Evolutionary conservation across 53 echinoderm and acorn worm genomes (phyloP), one percentile per base, ranked within the genome.

Genomic region (Arbacia lixula): DNA sequence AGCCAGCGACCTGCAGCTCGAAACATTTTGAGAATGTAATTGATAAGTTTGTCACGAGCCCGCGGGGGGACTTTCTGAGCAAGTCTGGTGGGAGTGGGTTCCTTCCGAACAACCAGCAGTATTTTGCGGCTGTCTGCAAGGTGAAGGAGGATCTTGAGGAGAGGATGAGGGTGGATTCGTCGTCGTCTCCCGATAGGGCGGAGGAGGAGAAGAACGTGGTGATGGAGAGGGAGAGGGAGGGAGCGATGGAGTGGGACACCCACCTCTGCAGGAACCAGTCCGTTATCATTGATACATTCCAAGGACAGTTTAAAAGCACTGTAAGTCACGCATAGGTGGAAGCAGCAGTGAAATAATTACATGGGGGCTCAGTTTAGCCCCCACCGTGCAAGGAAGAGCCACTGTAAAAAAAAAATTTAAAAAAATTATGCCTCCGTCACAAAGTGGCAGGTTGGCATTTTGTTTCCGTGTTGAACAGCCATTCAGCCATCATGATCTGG

Each of bases 241-340:
- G 94, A n/a, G 88, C 92, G 53, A 88, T 34, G 37, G 90, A 91
- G 30, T 98, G 98, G 98, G 92, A 92, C 0, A 84, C 88, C 16
- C 95, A 98, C 68, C 73, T 92, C 31, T 68, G 83, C 36, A 66
- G 67, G 5, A 98, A 98, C 73, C 87, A 92, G 83, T 94, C 98
- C 1, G 90, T 92, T 32, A 88, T 98, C 36, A 89, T 94, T 75
- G 92, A 98, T 86, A 90, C 90, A 63, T 98, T 98, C 87, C 98
- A 98, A 57, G 98, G 98, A 79, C 98, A 98, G 69, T 94, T 98
- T 75, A 98, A 98, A 49, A 98, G 98, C 85, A 98, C 98, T 32
- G 98, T 98, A 87, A 90, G 91, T 82, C 31, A n/a, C n/a, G n/a
- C n/a, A n/a, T n/a, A n/a, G n/a, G n/a, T n/a, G n/a, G n/a, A n/a